phyloP scores from a whole-genome alignment of 2,797 vertebrate genomes.

The Scyliorhinus canicula region DNA sequence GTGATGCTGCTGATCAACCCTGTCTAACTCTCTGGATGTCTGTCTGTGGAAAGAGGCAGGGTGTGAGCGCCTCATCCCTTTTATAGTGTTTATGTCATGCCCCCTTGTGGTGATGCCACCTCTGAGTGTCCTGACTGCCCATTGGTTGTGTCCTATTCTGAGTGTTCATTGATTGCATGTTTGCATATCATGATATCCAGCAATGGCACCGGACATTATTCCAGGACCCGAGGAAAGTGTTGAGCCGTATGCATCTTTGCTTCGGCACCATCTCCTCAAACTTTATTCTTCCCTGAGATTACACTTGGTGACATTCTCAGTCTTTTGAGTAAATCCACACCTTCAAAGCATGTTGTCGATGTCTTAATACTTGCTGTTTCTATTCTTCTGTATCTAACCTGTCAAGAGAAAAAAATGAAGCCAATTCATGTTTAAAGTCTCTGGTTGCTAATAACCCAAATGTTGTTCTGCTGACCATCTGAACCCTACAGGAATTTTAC shows the following conservation, averaged over 20 bases:
- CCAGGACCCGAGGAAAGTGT: not conserved
- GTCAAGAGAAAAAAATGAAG: not conserved
- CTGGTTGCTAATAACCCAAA: not conserved
- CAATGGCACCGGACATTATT: not conserved
- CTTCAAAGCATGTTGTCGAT: not conserved
- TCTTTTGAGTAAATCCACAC: not conserved
- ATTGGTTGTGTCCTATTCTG: too few species aligned
- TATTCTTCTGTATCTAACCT: not conserved
- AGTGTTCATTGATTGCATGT: too few species aligned
- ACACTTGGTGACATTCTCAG: not conserved
- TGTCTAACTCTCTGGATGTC: too few species aligned
- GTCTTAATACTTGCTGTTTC: not conserved
- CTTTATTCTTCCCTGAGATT: not conserved
- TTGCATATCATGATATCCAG: too few species aligned
- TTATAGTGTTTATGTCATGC: too few species aligned
- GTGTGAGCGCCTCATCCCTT: too few species aligned
- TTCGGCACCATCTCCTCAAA: not conserved
- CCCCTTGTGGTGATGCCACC: too few species aligned
- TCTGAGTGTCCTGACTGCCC: too few species aligned
- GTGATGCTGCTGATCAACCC: too few species aligned
- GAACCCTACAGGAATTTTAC: not conserved
- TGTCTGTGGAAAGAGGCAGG: too few species aligned
- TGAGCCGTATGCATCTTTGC: not conserved
- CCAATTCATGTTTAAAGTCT: not conserved
- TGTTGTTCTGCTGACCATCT: not conserved